Evolutionary conservation across 1,140 invertebrate genomes (phyloP), one percentile per base, ranked within the genome.

Genomic region (Bombus soroeensis): DNA sequence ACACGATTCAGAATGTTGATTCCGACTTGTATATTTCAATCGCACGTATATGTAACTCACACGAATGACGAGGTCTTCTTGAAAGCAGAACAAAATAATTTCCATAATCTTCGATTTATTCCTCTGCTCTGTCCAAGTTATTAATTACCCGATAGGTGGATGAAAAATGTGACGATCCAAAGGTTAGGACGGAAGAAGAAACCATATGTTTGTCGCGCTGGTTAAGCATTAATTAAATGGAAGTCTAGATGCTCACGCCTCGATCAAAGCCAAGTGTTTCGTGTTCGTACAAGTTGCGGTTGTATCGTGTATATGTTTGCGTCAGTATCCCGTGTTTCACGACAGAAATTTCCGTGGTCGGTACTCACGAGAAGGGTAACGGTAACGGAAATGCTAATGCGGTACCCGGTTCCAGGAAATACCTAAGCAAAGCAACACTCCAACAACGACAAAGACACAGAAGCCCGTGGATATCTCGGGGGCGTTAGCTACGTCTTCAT

Each of bases 381-480:
- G 88, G 88, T 93, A 93, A 93, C 93, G 91, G 90, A 93, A 93
- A 94, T 94, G 93, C 92, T 92, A 94, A 94, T 93, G 91, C 87
- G 64, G 15, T 34, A 13, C 57, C 83, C 62, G 47, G 88, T 87
- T 88, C 57, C 87, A 89, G 91, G 92, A 93, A 89, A 88, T 86
- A 75, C 76, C 86, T 87, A 81, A 86, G 88, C 88, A 86, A 91
- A 89, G 88, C 85, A 57, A 72, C 84, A 70, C 43, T 68, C 72
- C 34, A 28, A 68, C 79, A 73, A 66, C 77, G 83, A 74, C 79
- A 81, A 83, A 73, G 83, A 88, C 71, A 88, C 91, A 86, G 85
- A 90, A 91, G 89, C 88, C 79, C 78, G 83, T 85, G 85, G 90
- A 85, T 83, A 85, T 89, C 91, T 91, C 86, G 57, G 88, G 88